A percentile compares a stretch with the other conserved stretches of the same genome.
Conservation (phyloP, 2,888 invertebrate species). For the Camponotus fellah region DNA sequence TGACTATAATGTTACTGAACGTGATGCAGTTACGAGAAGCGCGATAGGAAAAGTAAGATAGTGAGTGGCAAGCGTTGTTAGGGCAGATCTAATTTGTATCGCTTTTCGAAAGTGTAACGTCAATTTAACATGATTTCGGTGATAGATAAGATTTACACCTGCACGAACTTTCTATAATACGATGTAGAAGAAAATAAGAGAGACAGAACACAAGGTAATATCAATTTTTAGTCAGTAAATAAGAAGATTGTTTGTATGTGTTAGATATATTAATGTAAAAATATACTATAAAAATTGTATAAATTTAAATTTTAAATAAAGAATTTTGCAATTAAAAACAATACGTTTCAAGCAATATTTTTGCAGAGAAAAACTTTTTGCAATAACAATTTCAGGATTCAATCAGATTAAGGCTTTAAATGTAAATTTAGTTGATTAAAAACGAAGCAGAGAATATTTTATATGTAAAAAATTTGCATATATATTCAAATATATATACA, state of each 20-base stretch:
- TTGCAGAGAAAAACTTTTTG: not conserved
- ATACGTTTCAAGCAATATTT: not conserved
- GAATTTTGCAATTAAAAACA: not conserved
- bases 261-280: not conserved
- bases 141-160: conserved; percentile 13
- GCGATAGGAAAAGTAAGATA: conserved; percentile 14
- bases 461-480: not conserved
- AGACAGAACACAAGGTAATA: not conserved
- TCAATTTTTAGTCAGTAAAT: not conserved
- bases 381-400: not conserved
- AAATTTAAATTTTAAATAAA: not conserved
- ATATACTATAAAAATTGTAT: not conserved
- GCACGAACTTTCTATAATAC: not conserved
- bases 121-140: conserved; percentile 27
- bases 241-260: not conserved
- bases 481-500: not conserved
- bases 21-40: not conserved
- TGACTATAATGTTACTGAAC: not conserved
- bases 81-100: conserved; percentile 48
- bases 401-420: not conserved
- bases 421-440: conserved; percentile 8
- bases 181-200: not conserved
- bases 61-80: conserved; percentile 22
- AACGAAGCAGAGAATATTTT: not conserved
- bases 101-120: conserved; percentile 17